Evolutionary conservation across 2,113 vertebrate genomes (phyloP).

Genomic region (Hyaena hyaena): DNA sequence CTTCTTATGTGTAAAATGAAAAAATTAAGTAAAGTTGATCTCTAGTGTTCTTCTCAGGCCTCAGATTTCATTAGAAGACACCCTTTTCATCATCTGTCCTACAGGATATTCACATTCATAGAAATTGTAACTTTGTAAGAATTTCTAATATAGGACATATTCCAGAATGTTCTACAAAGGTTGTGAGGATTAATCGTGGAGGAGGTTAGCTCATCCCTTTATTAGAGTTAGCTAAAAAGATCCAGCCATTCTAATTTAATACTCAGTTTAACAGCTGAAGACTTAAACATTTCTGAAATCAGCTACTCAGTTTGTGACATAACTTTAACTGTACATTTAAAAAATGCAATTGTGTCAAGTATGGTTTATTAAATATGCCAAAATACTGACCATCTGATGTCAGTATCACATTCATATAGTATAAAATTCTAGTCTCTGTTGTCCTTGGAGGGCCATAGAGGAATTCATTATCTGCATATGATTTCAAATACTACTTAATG

Average conservation of each 20-base stretch:
- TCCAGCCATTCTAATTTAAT: background rate
- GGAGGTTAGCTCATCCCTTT: background rate
- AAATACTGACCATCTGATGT: background rate
- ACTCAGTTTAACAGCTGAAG: conserved; percentile 9
- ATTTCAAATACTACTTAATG: conserved; percentile 64
- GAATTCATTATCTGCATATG: conserved; percentile 54
- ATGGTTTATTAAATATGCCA: background rate
- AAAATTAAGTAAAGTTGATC: background rate
- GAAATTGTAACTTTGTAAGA: background rate
- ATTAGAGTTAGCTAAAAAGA: background rate
- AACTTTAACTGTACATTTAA: conserved; percentile 13
- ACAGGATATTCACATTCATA: background rate
- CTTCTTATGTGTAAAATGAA: background rate
- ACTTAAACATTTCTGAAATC: conserved; percentile 30
- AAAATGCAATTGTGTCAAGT: conserved; percentile 3
- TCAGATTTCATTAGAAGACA: conserved; percentile 7
- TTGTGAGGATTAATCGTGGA: background rate
- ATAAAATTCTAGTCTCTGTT: background rate
- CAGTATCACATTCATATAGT: background rate
- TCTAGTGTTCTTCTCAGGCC: background rate
- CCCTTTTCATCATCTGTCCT: background rate
- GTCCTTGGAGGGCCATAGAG: background rate
- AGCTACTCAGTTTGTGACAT: background rate
- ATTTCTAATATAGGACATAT: background rate
- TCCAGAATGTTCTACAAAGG: background rate